These are phyloP conservation scores for Tillus elongatus DNA, from an alignment of 2,888 invertebrate species.

Conservation along the genomic window DNA sequence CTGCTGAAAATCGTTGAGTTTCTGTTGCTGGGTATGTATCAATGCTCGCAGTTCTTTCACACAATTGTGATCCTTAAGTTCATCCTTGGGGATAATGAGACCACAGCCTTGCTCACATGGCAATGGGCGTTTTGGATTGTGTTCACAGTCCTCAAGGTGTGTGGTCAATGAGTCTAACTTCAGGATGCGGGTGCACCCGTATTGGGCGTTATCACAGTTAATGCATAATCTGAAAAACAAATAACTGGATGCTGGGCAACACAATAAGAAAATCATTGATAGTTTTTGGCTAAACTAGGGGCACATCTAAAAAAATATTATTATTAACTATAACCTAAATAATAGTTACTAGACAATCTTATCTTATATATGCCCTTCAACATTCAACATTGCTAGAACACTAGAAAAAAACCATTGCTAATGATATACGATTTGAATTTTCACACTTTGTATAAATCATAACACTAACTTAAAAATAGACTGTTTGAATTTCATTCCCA, in stretches of 20 bases:
- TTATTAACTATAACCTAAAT: too few relatives aligned
- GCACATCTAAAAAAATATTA: too few relatives aligned
- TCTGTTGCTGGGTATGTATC: conserved; percentile 78
- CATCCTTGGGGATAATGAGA: conserved; percentile 89
- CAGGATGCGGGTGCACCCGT: conserved; percentile 76
- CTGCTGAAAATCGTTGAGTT: conserved; percentile 76
- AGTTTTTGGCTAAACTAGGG: too few relatives aligned
- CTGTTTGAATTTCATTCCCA: too few relatives aligned
- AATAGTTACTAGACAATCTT: too few relatives aligned
- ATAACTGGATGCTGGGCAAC: conserved; percentile 8
- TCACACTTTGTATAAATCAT: too few relatives aligned
- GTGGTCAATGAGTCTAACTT: conserved; percentile 79
- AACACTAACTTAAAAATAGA: too few relatives aligned
- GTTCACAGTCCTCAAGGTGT: conserved; percentile 86
- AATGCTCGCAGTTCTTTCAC: conserved; percentile 77
- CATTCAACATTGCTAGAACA: too few relatives aligned
- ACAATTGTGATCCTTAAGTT: conserved; percentile 89
- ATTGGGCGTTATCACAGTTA: conserved; percentile 81
- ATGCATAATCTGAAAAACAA: conserved; percentile 69
- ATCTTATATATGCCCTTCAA: too few relatives aligned
- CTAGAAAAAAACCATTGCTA: too few relatives aligned
- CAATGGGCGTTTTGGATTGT: conserved; percentile 88
- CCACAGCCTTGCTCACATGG: conserved; percentile 92
- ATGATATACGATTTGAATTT: too few relatives aligned
- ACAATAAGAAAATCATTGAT: conserved; percentile 8